Conservation (phyloP, 2,888 invertebrate genomes). For the Melanargia galathea region DNA sequence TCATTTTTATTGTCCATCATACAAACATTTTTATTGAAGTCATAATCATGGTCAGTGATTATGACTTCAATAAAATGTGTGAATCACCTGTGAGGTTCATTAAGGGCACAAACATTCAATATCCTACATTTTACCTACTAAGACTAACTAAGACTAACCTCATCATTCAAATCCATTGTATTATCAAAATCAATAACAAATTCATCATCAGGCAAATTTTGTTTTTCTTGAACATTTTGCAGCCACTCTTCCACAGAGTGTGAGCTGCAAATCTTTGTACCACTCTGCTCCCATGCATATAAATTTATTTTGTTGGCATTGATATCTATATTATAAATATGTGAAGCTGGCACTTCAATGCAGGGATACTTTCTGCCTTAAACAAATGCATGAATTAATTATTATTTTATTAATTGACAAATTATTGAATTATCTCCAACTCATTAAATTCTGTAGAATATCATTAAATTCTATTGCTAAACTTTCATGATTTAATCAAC, state of each 20-base stretch:
- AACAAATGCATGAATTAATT: constrained; percentile 25
- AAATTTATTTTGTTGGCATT: constrained; percentile 52
- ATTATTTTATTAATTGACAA: neutral
- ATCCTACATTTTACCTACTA: no score
- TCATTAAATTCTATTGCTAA: no score
- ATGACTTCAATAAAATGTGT: no score
- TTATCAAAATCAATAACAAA: constrained; percentile 51
- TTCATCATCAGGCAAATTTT: constrained; percentile 63
- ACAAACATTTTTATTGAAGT: no score
- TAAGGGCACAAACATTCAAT: no score
- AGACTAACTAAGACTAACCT: constrained; percentile 44
- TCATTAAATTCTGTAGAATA: no score
- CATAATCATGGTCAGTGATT: no score
- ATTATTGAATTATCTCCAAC: no score
- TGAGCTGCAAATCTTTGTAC: constrained; percentile 47
- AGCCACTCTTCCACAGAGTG: constrained; percentile 56
- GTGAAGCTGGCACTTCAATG: constrained; percentile 85
- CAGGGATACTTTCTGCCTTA: constrained; percentile 68
- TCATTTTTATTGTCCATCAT: no score
- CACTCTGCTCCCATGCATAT: constrained; percentile 57
- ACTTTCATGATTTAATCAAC: no score
- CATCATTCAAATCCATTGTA: constrained; percentile 44
- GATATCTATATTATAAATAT: constrained; percentile 81
- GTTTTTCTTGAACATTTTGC: constrained; percentile 55
- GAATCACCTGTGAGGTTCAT: no score